Evolutionary conservation across 2,888 invertebrate species (phyloP), one percentile per base, ranked within the genome.

Genomic region (Taphrorychus bicolor): DNA sequence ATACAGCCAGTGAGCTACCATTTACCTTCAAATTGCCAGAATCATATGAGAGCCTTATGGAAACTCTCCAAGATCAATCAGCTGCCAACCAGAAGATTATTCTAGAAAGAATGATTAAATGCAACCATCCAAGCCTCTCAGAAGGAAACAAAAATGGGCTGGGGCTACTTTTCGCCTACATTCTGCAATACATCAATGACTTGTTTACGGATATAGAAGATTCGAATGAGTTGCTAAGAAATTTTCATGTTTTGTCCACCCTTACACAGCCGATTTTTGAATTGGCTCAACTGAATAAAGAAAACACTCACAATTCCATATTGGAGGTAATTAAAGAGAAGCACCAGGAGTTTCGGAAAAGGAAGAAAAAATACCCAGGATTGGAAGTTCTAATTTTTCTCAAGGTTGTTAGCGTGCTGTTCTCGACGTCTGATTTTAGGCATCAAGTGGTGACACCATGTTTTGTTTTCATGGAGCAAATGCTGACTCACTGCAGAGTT

Each of bases 391-490:
- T 97, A 41, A 83, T 95, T 71, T 89, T 94, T 77, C 89, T 97
- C 68, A 95, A 96, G 83, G 77, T 95, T 71, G 86, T 94, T 2
- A 89, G 92, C 5, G 81, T 91, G 48, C 79, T 97, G 59, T 98
- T 93, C 82, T 92, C 97, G 0, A 91, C 95, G 0, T 95, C 97
- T 0, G 97, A 98, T 82, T 94, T 91, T 79, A 86, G 90, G 42
- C 97, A 98, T 85, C 90, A 91, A 0, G 88, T 97, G 2, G 91
- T 92, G n/a, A 94, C 94, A 11, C 95, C 96, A n/a, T 84, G 86
- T 73, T 84, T 93, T 73, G 84, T 93, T 70, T 94, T 96, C 74
- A 92, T 97, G 83, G 88, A 91, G 41, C 91, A 95, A 80, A 91
- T 96, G 76, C 81, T 94, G 74, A 84, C 86, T 2, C 84, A 84